Percentiles rank a stretch among this genome's conserved stretches.
Evolutionary conservation across 2,797 vertebrate genomes (phyloP).

Genomic region (Moxostoma hubbsi): DNA sequence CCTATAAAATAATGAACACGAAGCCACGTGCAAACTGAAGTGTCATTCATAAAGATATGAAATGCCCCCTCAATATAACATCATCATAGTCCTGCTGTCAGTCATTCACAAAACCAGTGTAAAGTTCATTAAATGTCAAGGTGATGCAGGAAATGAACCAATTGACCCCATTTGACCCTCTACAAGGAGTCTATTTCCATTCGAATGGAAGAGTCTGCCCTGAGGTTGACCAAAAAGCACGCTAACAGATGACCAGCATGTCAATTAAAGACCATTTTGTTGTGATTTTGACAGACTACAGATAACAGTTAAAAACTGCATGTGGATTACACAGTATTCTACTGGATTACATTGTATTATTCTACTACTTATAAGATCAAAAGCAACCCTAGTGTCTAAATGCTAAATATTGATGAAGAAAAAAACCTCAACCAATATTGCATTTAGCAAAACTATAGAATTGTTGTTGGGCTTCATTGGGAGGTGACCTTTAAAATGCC

Average conservation of each 20-base stretch:
- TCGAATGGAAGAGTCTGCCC: slow-evolving; percentile 65
- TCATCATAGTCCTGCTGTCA: slow-evolving; percentile 38
- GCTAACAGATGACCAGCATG: slow-evolving; percentile 41
- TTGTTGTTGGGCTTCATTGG: background rate
- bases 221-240: slow-evolving; percentile 53
- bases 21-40: slow-evolving; percentile 11
- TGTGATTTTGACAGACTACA: background rate
- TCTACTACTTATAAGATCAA: background rate
- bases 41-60: slow-evolving; percentile 47
- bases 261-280: slow-evolving; percentile 8
- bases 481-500: background rate
- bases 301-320: background rate
- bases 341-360: too few species aligned
- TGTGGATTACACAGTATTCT: background rate
- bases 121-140: slow-evolving; percentile 77
- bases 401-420: too few species aligned
- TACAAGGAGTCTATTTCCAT: slow-evolving; percentile 72
- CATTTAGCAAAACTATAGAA: background rate
- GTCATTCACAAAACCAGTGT: slow-evolving; percentile 63
- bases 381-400: too few species aligned
- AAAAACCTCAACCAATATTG: too few species aligned
- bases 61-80: slow-evolving; percentile 39
- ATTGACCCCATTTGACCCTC: slow-evolving; percentile 67
- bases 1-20: background rate
- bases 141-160: slow-evolving; percentile 74